A percentile compares a stretch with the other conserved stretches of the same genome.
Evolutionary conservation across 2,113 vertebrate genomes (phyloP).

Genomic region (Heloderma charlesbogerti): DNA sequence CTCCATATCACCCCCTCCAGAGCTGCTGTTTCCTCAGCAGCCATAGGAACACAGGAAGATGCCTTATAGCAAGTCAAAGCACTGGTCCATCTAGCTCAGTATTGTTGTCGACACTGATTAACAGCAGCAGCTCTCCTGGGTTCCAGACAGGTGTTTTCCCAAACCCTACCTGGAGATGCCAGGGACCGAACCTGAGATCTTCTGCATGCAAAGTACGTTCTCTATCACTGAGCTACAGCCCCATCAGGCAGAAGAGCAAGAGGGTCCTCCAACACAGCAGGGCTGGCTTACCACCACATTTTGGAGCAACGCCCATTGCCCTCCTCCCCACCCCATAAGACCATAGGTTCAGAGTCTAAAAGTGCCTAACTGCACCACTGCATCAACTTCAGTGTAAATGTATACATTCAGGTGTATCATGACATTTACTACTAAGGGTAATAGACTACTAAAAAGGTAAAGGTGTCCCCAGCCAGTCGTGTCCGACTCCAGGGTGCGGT

Average conservation of each 20-base stretch:
- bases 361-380: not conserved
- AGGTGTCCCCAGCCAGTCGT: no score
- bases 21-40: not conserved
- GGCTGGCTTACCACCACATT: not conserved
- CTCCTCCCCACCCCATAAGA: not conserved
- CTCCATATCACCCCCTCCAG: not conserved
- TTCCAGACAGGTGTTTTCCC: not conserved
- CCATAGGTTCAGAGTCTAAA: not conserved
- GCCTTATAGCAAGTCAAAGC: not conserved
- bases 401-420: no score
- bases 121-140: no score
- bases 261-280: not conserved
- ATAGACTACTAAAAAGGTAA: no score
- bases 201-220: not conserved
- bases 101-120: not conserved
- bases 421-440: not conserved
- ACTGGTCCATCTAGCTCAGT: not conserved
- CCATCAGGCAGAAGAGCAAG: not conserved
- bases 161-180: not conserved
- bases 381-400: not conserved
- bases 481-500: no score
- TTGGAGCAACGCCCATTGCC: not conserved
- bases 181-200: not conserved
- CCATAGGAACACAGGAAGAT: not conserved
- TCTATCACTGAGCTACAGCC: not conserved